phyloP scores from a whole-genome alignment of 1,140 invertebrate species.

The Yoshiicerus persimilis region DNA sequence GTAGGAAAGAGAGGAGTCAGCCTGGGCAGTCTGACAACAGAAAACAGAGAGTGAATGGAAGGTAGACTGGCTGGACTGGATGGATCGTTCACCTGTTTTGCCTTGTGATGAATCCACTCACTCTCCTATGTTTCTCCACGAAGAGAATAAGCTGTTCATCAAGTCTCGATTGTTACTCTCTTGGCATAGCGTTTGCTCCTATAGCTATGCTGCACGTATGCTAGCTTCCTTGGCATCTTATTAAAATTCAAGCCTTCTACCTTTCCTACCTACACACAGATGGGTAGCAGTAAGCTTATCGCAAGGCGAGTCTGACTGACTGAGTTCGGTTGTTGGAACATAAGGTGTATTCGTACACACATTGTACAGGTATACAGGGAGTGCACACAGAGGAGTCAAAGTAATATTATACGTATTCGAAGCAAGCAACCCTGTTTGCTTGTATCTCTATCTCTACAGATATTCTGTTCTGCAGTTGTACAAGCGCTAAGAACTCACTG shows the following conservation, averaged over 20 bases:
- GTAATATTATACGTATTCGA: too few species aligned
- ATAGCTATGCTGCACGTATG: neutral
- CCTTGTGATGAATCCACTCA: neutral
- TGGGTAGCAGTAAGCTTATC: neutral
- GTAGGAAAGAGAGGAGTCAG: neutral
- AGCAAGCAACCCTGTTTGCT: neutral
- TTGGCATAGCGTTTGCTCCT: neutral
- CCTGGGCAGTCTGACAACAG: neutral
- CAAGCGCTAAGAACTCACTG: neutral
- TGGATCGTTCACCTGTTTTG: conserved; percentile 16
- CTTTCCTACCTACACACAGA: neutral
- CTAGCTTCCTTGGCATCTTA: neutral
- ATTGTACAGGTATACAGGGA: too few species aligned
- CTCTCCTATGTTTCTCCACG: neutral
- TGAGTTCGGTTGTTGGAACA: too few species aligned
- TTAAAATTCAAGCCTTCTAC: neutral
- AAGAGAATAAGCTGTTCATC: neutral
- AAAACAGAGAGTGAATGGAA: neutral
- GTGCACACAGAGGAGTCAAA: too few species aligned
- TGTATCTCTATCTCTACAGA: neutral
- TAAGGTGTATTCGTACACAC: too few species aligned
- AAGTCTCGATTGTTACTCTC: neutral
- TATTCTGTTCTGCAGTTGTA: neutral
- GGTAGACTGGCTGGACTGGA: neutral
- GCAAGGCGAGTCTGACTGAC: neutral